Evolutionary conservation across 2,888 invertebrate genomes (phyloP).

Genomic region (Chrysopilus asiliformis): DNA sequence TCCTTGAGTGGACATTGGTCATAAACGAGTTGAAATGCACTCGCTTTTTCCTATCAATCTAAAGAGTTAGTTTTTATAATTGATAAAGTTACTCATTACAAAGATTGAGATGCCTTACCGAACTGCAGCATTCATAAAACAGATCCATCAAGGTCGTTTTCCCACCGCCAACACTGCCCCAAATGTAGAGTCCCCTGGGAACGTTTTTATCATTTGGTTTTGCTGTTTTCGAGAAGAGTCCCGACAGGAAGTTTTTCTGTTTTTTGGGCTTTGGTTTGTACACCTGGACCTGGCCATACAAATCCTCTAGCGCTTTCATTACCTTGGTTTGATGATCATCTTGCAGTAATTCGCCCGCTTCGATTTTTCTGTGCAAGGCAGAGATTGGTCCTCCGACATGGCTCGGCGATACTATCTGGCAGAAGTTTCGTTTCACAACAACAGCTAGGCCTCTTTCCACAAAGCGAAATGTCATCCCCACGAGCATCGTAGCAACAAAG

Average conservation of each 20-base stretch:
- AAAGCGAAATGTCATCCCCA: no score
- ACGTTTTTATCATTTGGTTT: slow-evolving; percentile 29
- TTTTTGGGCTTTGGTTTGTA: slow-evolving; percentile 39
- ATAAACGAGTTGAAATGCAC: slow-evolving; percentile 98
- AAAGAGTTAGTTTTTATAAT: no score
- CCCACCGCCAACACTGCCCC: slow-evolving; percentile 87
- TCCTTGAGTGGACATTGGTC: slow-evolving; percentile 84
- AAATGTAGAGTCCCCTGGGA: slow-evolving; percentile 74
- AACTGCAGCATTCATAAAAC: slow-evolving; percentile 67
- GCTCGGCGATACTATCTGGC: no score
- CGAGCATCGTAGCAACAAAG: no score
- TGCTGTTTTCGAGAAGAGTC: slow-evolving; percentile 10
- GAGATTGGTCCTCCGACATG: no score
- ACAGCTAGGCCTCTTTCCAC: no score
- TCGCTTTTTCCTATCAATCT: slow-evolving; percentile 58
- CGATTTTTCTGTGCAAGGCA: no score
- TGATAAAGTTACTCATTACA: no score
- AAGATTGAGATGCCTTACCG: slow-evolving; percentile 34
- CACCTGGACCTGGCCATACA: slow-evolving; percentile 48
- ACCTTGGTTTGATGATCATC: slow-evolving; percentile 65
- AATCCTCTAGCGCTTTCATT: slow-evolving; percentile 51
- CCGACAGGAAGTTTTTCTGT: slow-evolving; percentile 22
- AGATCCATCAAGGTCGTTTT: slow-evolving; percentile 99
- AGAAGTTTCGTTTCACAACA: no score
- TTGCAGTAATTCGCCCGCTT: slow-evolving; percentile 42